Conservation (phyloP, 2,888 invertebrate species). For the Hypolimnas misippus region DNA sequence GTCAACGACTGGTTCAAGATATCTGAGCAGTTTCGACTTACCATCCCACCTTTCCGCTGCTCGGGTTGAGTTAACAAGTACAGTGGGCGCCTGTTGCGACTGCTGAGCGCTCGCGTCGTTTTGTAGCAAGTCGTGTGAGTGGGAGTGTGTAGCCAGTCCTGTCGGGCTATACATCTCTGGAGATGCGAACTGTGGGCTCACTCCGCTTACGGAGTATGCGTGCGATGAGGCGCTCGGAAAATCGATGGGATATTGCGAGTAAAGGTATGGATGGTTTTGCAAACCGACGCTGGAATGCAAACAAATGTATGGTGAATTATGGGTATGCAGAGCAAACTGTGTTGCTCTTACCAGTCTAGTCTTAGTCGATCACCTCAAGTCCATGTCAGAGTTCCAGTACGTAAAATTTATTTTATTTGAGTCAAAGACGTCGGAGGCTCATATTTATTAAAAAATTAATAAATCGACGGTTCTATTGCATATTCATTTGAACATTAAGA, state of each 20-base stretch:
- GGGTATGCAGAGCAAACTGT: conserved; percentile 28
- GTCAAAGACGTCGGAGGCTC: neutral
- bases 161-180: conserved; percentile 78
- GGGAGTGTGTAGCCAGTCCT: conserved; percentile 67
- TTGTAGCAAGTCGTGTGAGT: conserved; percentile 73
- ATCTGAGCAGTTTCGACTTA: conserved; percentile 78
- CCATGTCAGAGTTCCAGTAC: conserved; percentile 6
- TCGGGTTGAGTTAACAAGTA: conserved; percentile 72
- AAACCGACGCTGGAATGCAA: conserved; percentile 81
- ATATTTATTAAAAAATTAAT: neutral
- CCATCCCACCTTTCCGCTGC: conserved; percentile 81
- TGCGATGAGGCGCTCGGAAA: conserved; percentile 82
- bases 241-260: conserved; percentile 82
- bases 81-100: conserved; percentile 77
- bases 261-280: conserved; percentile 80
- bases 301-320: conserved; percentile 49
- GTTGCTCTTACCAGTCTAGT: conserved; percentile 27
- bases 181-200: conserved; percentile 77
- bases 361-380: conserved; percentile 23
- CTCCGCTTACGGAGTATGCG: conserved; percentile 81
- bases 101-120: conserved; percentile 79
- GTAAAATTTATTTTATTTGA: neutral
- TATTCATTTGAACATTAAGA: neutral
- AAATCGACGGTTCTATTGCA: neutral
- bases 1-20: conserved; percentile 74